A percentile compares a stretch with the other conserved stretches of the same genome.
Conservation (phyloP, 2,113 vertebrate genomes). For the Pangasianodon gigas region DNA sequence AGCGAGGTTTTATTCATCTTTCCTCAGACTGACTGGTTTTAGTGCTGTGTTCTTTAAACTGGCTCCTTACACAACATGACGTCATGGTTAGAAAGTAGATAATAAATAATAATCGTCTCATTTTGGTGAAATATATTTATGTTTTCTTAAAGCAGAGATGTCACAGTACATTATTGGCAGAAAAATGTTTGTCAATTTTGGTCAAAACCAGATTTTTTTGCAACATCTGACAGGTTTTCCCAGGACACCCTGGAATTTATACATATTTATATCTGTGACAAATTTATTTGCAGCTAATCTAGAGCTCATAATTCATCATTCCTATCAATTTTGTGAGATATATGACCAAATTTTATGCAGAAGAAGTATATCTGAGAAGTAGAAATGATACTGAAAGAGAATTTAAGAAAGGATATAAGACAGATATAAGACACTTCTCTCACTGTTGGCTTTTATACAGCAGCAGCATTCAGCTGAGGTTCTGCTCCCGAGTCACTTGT, state of each 20-base stretch:
- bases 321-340: too few species aligned
- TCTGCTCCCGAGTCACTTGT: conserved; percentile 45
- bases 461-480: background rate
- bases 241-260: too few species aligned
- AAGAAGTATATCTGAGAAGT: background rate
- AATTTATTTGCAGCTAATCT: background rate
- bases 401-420: background rate
- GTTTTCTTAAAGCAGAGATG: background rate
- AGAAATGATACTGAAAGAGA: background rate
- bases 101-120: background rate
- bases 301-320: background rate
- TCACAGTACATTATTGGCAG: too few species aligned
- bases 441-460: background rate
- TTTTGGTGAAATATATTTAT: background rate
- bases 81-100: background rate
- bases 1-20: background rate
- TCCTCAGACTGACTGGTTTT: background rate
- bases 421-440: background rate
- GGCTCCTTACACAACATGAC: background rate
- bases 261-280: too few species aligned
- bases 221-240: too few species aligned
- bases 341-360: background rate
- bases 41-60: background rate
- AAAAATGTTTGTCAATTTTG: too few species aligned
- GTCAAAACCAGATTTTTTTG: too few species aligned